These are phyloP conservation scores for Blera fallax DNA, from an alignment of 2,888 invertebrate genomes.

Conservation along the genomic window DNA sequence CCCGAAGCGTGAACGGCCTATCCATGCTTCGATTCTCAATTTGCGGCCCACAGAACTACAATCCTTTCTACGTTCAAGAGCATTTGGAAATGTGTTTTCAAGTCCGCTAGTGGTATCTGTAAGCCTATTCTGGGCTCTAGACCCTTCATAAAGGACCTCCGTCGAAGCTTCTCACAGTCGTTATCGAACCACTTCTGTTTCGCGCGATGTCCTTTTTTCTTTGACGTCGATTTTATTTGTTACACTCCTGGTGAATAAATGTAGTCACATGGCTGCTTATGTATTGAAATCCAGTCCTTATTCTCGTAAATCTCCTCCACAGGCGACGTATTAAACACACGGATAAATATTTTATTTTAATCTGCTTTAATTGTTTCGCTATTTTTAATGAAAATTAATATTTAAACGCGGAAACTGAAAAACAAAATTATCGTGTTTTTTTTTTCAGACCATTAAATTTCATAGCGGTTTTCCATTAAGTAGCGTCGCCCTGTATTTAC, in stretches of 20 bases:
- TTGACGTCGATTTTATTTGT: too few species aligned
- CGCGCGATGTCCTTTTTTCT: too few species aligned
- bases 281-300: neutral
- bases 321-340: neutral
- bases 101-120: too few species aligned
- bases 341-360: neutral
- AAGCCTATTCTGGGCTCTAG: too few species aligned
- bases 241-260: neutral
- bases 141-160: too few species aligned
- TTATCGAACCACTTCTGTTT: too few species aligned
- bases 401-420: neutral
- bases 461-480: neutral
- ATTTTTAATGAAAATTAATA: neutral
- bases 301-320: neutral
- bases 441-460: neutral
- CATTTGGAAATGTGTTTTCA: too few species aligned
- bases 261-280: neutral
- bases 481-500: neutral
- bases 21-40: too few species aligned
- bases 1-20: too few species aligned
- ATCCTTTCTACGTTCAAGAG: too few species aligned
- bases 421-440: neutral
- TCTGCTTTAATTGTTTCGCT: neutral
- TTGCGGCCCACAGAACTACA: too few species aligned
- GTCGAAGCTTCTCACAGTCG: too few species aligned